Base-by-base conservation (phyloP, 2,113 vertebrate genomes). In the Echinops telfairi region DNA sequence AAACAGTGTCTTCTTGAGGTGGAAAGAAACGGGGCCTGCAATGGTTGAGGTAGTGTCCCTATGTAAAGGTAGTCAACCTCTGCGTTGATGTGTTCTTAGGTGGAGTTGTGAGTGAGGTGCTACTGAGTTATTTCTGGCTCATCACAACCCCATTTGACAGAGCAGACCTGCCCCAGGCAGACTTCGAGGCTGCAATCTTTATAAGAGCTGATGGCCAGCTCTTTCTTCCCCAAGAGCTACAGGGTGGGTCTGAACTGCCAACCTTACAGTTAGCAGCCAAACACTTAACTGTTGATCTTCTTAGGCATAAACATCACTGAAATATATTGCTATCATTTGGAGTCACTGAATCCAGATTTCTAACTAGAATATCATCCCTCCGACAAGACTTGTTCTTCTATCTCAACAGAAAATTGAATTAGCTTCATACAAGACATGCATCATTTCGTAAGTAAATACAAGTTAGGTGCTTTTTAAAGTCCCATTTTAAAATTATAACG, bases 401-500 rank as follows among this genome's bases (percentile, higher is more conserved):
- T 76, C 78, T 64, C 29, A 92, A 58, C 6, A 27, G 68, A 36
- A 3, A 76, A 58, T 88, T 93, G 47, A 68, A 84, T 86, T 83
- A 64, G 40, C 33, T 57, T 88, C 60, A 77, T 68, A 0, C 77
- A 81, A 86, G 73, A 94, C 66, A n/a, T 33, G n/a, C 47, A 81
- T 78, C 86, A 86, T 57, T 89, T 89, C 86, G 76, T 58, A 81
- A 8, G 27, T 43, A 62, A 58, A 76, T 60, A 7, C 23, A 80
- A 80, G 29, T 70, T 90, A 40, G 77, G 58, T 77, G 38, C 79
- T 17, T 33, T 93, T 83, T 73, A 1, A 1, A 92, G 68, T 64
- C 33, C 62, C 64, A 57, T 57, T 93, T 87, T 83, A 64, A 36
- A 90, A 79, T 88, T 81, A 66, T 87, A 91, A 94, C 33, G 27